These are phyloP conservation scores for Pyxicephalus adspersus DNA, from an alignment of 2,113 vertebrate genomes.

Conservation along the genomic window DNA sequence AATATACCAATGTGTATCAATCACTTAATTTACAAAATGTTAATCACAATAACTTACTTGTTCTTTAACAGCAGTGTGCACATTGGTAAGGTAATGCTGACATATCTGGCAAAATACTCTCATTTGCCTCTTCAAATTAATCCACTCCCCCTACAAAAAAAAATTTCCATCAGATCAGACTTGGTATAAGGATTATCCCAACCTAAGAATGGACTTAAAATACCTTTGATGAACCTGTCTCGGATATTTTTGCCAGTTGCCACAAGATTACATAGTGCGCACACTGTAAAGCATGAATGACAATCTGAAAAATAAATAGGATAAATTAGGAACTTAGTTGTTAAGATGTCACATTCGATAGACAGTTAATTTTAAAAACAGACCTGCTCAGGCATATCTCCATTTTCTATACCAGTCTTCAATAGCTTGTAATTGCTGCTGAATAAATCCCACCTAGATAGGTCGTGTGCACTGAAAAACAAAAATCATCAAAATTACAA, in stretches of 20 bases:
- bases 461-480: slow-evolving; percentile 89
- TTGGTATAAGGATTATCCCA: background rate
- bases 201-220: background rate
- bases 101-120: slow-evolving; percentile 98
- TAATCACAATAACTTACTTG: slow-evolving; percentile 89
- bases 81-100: slow-evolving; percentile 96
- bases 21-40: no score
- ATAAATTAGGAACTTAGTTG: background rate
- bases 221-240: slow-evolving; percentile 94
- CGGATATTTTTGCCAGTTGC: slow-evolving; percentile 93
- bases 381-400: slow-evolving; percentile 99
- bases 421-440: slow-evolving; percentile 96
- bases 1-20: no score
- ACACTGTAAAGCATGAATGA: slow-evolving; percentile 97
- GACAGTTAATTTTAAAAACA: slow-evolving; percentile 56
- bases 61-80: slow-evolving; percentile 97
- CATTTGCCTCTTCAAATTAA: slow-evolving; percentile 95
- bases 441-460: slow-evolving; percentile 97
- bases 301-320: slow-evolving; percentile 81
- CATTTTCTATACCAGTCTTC: slow-evolving; percentile 97
- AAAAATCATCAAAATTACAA: no score
- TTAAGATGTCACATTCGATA: background rate
- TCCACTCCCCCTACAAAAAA: slow-evolving; percentile 83
- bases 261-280: slow-evolving; percentile 98
- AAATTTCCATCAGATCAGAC: background rate